Evolutionary conservation across 2,797 vertebrate species (phyloP), one percentile per base, ranked within the genome.

Genomic region (Nasua narica): DNA sequence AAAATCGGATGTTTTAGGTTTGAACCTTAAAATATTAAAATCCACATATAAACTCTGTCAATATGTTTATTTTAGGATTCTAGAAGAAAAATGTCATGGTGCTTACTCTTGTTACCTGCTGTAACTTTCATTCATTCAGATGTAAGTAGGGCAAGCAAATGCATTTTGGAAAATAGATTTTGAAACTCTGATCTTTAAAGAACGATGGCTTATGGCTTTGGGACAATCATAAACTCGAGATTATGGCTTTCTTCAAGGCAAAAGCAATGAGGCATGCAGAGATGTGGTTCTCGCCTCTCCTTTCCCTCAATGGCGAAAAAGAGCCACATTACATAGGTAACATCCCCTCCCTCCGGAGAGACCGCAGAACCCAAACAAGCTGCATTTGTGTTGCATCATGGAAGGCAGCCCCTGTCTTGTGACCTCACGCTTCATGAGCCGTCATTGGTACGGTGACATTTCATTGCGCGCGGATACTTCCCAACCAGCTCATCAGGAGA

Each of bases 341-440:
- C 1, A 0, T 87, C 82, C 87, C 67, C 69, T 90, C 87, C 67
- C 69, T 90, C 54, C 43, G 60, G 9, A 13, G 0, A 27, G 93
- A 32, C 87, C 95, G 70, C 7, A 43, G 72, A 85, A 95, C 97
- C 95, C 90, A 96, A 97, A 94, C 87, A 96, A 98, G 65, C 37
- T 96, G 91, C 97, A 86, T 84, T 87, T 94, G 54, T 60, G 88
- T 96, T 98, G 95, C 87, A 54, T 32, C 85, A 76, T 19, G 93
- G 76, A 92, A 83, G 93, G 93, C 93, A 94, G 91, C 93, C 52
- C 27, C 70, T 40, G 23, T 23, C 96, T 95, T 95, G 27, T 72
- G 91, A 82, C 83, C 91, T 89, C 93, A 32, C 15, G 65, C 82
- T 91, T 91, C 94, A 95, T 62, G 86, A 95, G 94, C 40, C 37